Conservation (phyloP, 2,888 invertebrate genomes). For the Ischnus inquisitorius region DNA sequence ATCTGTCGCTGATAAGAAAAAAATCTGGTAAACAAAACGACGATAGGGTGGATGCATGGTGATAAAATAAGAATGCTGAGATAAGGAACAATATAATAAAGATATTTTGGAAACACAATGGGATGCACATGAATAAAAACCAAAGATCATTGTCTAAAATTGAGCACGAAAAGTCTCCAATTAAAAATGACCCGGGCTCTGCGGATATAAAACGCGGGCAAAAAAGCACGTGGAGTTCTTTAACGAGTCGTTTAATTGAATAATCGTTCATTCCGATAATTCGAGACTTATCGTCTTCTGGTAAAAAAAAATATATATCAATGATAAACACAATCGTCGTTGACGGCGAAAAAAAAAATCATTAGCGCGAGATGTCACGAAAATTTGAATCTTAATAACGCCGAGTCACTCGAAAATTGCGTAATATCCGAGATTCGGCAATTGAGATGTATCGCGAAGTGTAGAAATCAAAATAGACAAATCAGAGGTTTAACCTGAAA, state of each 20-base stretch:
- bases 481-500: constrained; percentile 9
- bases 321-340: not conserved
- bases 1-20: not conserved
- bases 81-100: not conserved
- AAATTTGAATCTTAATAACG: constrained; percentile 33
- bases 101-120: not conserved
- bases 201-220: not conserved
- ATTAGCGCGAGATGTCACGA: not conserved
- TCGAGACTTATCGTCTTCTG: not conserved
- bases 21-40: not conserved
- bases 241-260: not conserved
- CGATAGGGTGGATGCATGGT: not conserved
- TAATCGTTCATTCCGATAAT: not conserved
- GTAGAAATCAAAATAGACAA: not conserved
- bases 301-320: not conserved
- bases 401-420: constrained; percentile 31
- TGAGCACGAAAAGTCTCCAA: not conserved
- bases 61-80: not conserved
- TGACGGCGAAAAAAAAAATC: not conserved
- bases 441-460: not conserved
- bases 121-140: no score
- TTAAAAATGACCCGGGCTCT: not conserved
- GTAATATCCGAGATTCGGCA: not conserved
- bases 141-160: not conserved
- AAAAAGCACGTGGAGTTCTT: not conserved